A percentile compares a stretch with the other conserved stretches of the same genome.
These are phyloP conservation scores for Sinopyrophorus schimmeli DNA, from an alignment of 2,888 invertebrate genomes.

Conservation along the genomic window DNA sequence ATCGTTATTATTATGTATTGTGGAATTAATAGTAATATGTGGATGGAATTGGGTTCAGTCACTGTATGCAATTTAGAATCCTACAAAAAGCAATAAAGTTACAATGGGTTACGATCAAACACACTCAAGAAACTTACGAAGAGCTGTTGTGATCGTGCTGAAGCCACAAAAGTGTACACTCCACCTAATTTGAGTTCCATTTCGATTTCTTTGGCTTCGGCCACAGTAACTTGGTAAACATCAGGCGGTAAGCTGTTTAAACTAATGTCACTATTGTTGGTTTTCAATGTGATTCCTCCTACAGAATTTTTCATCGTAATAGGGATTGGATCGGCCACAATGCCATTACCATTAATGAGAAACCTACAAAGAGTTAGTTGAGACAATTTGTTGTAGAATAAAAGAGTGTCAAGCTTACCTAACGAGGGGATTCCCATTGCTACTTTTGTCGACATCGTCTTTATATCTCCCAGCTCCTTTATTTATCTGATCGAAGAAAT, in stretches of 20 bases:
- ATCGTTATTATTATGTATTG: slow-evolving; percentile 92
- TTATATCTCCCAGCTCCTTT: slow-evolving; percentile 40
- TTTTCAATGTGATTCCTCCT: too few relatives aligned
- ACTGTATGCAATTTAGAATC: slow-evolving; percentile 48
- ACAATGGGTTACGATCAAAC: too few relatives aligned
- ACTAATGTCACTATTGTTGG: too few relatives aligned
- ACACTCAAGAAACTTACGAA: too few relatives aligned
- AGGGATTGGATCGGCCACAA: too few relatives aligned
- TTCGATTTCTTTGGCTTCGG: slow-evolving; percentile 30
- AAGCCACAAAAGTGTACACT: slow-evolving; percentile 64
- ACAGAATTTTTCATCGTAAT: too few relatives aligned
- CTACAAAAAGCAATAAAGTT: too few relatives aligned
- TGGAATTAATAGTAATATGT: slow-evolving; percentile 85
- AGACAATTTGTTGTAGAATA: too few relatives aligned
- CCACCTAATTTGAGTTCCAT: slow-evolving; percentile 62
- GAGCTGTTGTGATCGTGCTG: too few relatives aligned
- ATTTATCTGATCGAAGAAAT: slow-evolving; percentile 31
- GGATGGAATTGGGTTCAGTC: slow-evolving; percentile 72
- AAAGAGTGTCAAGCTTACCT: slow-evolving; percentile 55
- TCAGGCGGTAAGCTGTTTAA: slow-evolving; percentile 27
- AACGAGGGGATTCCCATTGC: slow-evolving; percentile 60
- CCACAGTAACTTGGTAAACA: slow-evolving; percentile 25
- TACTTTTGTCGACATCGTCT: slow-evolving; percentile 60
- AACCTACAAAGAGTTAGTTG: too few relatives aligned
- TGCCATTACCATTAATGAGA: too few relatives aligned